Conservation (phyloP, 2,888 invertebrate species). For the Linnaemya vulpina region DNA sequence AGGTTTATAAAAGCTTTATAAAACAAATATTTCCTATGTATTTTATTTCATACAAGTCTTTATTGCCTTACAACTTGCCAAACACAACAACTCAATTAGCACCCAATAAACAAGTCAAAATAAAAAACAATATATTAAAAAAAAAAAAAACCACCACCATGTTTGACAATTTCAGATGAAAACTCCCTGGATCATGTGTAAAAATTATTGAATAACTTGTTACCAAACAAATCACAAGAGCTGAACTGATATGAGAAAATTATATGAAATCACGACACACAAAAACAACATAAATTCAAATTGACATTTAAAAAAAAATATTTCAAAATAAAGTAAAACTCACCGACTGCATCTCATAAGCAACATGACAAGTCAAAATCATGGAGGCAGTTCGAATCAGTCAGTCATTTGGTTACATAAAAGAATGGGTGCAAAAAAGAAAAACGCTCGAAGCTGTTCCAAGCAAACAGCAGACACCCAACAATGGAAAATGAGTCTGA, state of each 20-base stretch:
- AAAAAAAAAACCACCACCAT: background rate
- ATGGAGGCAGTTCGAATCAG: constrained; percentile 21
- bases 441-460: background rate
- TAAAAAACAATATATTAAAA: background rate
- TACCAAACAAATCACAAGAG: constrained; percentile 64
- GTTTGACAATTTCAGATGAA: constrained; percentile 2
- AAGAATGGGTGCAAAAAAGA: background rate
- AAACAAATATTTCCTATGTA: too few relatives aligned
- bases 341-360: constrained; percentile 25
- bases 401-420: constrained; percentile 5
- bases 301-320: constrained; percentile 65
- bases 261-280: constrained; percentile 62
- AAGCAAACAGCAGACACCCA: constrained; percentile 42
- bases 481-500: constrained; percentile 11
- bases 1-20: too few relatives aligned
- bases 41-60: too few relatives aligned
- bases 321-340: background rate
- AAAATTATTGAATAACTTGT: constrained; percentile 30
- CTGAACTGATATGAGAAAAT: constrained; percentile 58
- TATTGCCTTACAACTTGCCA: background rate
- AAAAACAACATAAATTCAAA: constrained; percentile 65
- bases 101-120: background rate
- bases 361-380: constrained; percentile 62
- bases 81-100: constrained; percentile 2
- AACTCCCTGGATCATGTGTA: too few relatives aligned